Percentiles rank a stretch among this genome's conserved stretches.
Conservation (phyloP, 2,888 invertebrate genomes). For the Nomada ruficornis region DNA sequence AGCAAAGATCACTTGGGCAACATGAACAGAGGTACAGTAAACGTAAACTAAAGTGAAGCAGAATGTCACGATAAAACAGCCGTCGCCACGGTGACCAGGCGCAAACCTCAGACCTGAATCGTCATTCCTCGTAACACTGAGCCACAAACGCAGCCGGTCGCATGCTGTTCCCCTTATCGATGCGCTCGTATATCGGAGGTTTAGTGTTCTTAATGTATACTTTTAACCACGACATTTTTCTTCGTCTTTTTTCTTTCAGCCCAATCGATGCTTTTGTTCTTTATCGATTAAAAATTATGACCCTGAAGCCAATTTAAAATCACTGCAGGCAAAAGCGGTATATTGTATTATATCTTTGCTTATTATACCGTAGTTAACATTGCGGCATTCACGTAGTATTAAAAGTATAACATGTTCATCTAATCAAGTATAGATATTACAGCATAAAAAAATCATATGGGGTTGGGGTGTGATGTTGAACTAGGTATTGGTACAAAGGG, state of each 20-base stretch:
- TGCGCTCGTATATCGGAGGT: background rate
- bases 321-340: background rate
- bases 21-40: constrained; percentile 15
- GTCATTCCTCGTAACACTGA: constrained; percentile 45
- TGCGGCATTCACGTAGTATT: no score
- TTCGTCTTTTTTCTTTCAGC: background rate
- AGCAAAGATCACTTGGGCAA: constrained; percentile 28
- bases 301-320: background rate
- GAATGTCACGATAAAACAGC: constrained; percentile 4
- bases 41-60: constrained; percentile 5
- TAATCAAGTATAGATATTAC: no score
- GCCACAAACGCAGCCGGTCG: constrained; percentile 12
- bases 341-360: no score
- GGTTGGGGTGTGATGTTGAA: no score
- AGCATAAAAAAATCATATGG: no score
- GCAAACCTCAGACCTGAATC: constrained; percentile 46
- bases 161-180: constrained; percentile 36
- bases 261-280: background rate
- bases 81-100: constrained; percentile 58
- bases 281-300: background rate
- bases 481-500: no score
- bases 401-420: no score
- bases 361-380: no score
- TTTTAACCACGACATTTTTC: background rate
- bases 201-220: background rate